phyloP scores from a whole-genome alignment of 2,888 invertebrate genomes.

The Hymenopus coronatus region DNA sequence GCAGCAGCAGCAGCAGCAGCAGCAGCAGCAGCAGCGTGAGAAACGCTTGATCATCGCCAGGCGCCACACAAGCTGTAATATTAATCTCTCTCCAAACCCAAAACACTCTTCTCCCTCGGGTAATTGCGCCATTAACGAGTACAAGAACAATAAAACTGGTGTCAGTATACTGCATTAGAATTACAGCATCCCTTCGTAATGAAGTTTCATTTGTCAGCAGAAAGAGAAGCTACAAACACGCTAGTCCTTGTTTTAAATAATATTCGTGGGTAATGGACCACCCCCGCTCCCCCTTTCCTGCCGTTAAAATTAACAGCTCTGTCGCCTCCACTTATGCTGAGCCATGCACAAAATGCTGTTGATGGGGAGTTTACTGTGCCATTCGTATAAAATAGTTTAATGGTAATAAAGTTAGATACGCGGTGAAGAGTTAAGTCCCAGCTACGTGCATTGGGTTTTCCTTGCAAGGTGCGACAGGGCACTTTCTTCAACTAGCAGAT shows the following conservation, averaged over 20 bases:
- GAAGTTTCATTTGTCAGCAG: neutral
- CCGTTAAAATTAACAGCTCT: neutral
- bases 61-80: slow-evolving; percentile 2
- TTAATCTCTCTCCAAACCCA: slow-evolving; percentile 5
- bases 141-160: neutral
- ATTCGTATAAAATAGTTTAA: neutral
- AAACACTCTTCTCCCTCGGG: neutral
- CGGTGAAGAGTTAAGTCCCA: neutral
- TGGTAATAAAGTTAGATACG: neutral
- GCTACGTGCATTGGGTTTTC: neutral
- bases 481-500: no score
- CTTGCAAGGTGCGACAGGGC: neutral
- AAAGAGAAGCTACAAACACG: neutral
- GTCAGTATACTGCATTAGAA: neutral
- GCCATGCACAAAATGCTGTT: neutral
- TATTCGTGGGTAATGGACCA: neutral
- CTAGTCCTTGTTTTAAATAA: neutral
- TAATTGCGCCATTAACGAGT: slow-evolving; percentile 12
- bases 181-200: neutral
- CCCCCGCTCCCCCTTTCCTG: neutral
- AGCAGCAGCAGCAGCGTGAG: no score
- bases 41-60: slow-evolving; percentile 7
- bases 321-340: neutral
- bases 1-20: neutral
- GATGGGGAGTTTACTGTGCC: neutral